Evolutionary conservation across 2,113 vertebrate genomes (phyloP), one percentile per base, ranked within the genome.

Genomic region (Serinus canaria): DNA sequence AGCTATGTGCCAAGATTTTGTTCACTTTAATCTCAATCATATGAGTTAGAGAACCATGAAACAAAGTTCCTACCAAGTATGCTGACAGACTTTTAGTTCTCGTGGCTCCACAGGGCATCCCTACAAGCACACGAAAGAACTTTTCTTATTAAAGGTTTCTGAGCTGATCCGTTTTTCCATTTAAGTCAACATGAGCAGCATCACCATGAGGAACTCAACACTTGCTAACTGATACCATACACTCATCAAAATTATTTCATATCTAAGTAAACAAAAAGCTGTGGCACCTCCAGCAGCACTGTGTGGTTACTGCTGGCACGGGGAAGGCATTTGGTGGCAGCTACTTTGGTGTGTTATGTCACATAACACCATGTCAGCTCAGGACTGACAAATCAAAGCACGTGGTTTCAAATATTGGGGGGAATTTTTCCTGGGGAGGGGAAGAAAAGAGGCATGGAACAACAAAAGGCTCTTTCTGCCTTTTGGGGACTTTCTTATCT

Each of bases 1-100:
- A 95, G 87, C 78, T 74, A 68, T 37, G 91, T 79, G 85, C 91
- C 91, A 96, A 97, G 95, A 94, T 83, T 90, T 95, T 92, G 87
- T 83, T 95, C 94, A 82, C 84, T 94, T 92, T 94, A 96, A 96
- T 95, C 94, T 96, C 91, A 70, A 90, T 96, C 93, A 94, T 87
- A 95, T 87, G 93, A 91, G 91, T 77, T 90, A 96, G 62, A 70
- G 67, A 92, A 68, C 69, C 79, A 94, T 85, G 95, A 95, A 96
- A 89, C 87, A 92, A 92, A 92, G 82, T 95, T 90, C 70, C 72
- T 96, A 96, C 78, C 92, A 76, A 95, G 81, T 28, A 79, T 67
- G 84, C 84, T 94, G 92, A 95, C 94, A 96, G 94, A 90, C 92
- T 76, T 90, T 95, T 79, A 82, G 69, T 92, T 89, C 82, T 87